Base-by-base conservation (phyloP, 1,140 invertebrate species). In the Trichonephila inaurata region DNA sequence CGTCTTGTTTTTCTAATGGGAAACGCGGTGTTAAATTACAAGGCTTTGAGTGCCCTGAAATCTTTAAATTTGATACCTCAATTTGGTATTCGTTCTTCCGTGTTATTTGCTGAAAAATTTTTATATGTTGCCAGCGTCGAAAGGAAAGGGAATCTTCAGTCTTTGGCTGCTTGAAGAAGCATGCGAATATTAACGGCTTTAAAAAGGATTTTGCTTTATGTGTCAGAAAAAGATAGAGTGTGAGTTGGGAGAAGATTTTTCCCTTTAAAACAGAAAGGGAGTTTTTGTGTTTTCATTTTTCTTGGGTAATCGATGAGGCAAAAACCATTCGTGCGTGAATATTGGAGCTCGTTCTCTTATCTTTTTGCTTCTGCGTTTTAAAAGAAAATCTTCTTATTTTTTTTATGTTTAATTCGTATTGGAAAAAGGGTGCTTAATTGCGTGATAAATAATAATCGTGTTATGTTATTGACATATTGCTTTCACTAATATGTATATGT, bases 21-120 rank as follows among this genome's bases (percentile, higher is more conserved):
- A 44, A 51, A 44, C 58, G 33, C 82, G 77, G 90, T 92, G 62
- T 92, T 92, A 92, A 60, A 66, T 92, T 92, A 85, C 90, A 92
- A n/a, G 14, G 81, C 28, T 62, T 81, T 92, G 90, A 92, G 90
- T 92, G 90, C 90, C 77, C 61, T 64, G 81, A 92, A 92, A 85
- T 40, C 33, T 58, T 91, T 85, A 40, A 92, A 91, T 66, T 92
- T 92, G 90, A 92, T 92, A 92, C 62, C 58, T 28, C 77, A 58
- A 92, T 92, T 92, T 66, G 66, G 72, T 24, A 85, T 33, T 92
- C 64, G 81, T 18, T 85, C 51, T 28, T 21, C 19, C 69, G 60
- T 88, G 60, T 88, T 88, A 88, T 88, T 88, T 88, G 86, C 21
- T 12, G 44, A 58, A 61, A 51, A 61, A 58, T 40, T 21, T 88